Evolutionary conservation across 92 coral and sea anemone genomes (phyloP).

Genomic region (Porites divaricata): DNA sequence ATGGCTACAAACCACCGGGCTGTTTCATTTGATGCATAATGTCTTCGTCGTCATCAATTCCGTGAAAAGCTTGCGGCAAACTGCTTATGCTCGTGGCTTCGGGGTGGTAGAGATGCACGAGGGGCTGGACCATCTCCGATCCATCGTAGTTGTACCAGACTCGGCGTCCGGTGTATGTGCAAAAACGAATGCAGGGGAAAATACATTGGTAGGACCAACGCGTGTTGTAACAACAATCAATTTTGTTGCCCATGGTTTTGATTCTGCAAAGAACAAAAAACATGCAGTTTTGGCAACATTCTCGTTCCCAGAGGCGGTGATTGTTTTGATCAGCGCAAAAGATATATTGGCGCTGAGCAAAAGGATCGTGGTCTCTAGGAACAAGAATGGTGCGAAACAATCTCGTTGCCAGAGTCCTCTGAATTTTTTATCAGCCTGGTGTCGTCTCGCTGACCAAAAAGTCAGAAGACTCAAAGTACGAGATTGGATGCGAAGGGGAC

Average conservation of each 20-base stretch:
- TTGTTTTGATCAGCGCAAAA: no score
- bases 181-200: constrained; percentile 44
- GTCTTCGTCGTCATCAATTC: constrained; percentile 25
- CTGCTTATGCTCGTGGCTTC: neutral
- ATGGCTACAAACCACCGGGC: neutral
- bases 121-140: constrained; percentile 40
- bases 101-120: constrained; percentile 32
- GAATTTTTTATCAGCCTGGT: no score
- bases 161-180: constrained; percentile 50
- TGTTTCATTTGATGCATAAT: constrained; percentile 8
- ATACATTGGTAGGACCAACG: constrained; percentile 49
- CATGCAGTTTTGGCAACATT: no score
- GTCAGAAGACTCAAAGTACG: no score
- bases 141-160: constrained; percentile 48
- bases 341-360: no score
- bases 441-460: no score
- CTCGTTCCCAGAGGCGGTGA: no score
- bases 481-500: no score
- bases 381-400: no score
- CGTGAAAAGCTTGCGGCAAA: constrained; percentile 14
- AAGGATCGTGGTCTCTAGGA: no score
- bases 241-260: constrained; percentile 31
- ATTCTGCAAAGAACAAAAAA: no score
- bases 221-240: constrained; percentile 43
- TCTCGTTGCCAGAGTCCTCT: no score